These are phyloP conservation scores for Vanessa cardui DNA, from an alignment of 2,888 invertebrate genomes.

Conservation along the genomic window DNA sequence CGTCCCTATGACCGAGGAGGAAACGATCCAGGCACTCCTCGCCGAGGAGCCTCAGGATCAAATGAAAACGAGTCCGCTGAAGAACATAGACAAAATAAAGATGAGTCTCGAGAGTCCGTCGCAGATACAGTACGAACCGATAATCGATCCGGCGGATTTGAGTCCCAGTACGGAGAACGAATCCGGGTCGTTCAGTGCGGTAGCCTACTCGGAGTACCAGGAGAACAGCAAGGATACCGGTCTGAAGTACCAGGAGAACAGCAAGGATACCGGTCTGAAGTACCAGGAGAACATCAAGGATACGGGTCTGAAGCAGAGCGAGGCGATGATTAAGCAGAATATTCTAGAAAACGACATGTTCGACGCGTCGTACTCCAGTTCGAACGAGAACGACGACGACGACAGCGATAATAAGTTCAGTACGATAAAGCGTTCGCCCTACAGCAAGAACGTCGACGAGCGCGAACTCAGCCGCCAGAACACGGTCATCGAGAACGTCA, in stretches of 20 bases:
- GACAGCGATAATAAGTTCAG: slow-evolving; percentile 88
- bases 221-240: slow-evolving; percentile 57
- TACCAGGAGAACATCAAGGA: slow-evolving; percentile 58
- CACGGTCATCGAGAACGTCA: slow-evolving; percentile 78
- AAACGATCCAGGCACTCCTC: slow-evolving; percentile 46
- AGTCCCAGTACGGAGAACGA: slow-evolving; percentile 73
- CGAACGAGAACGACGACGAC: slow-evolving; percentile 82
- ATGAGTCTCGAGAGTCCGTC: slow-evolving; percentile 76
- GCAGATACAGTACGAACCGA: slow-evolving; percentile 78
- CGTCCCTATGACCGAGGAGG: slow-evolving; percentile 7
- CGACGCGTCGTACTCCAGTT: slow-evolving; percentile 77
- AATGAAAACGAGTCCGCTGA: slow-evolving; percentile 68
- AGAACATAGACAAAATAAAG: slow-evolving; percentile 79
- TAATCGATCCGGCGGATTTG: slow-evolving; percentile 72
- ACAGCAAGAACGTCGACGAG: slow-evolving; percentile 75
- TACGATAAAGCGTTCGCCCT: slow-evolving; percentile 87
- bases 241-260: slow-evolving; percentile 55
- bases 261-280: too few species aligned
- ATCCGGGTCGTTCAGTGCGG: slow-evolving; percentile 68
- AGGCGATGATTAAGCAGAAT: slow-evolving; percentile 80
- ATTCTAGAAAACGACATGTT: slow-evolving; percentile 80
- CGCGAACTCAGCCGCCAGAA: slow-evolving; percentile 69
- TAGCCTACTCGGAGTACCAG: slow-evolving; percentile 59
- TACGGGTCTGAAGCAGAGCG: slow-evolving; percentile 65
- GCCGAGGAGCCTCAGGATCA: slow-evolving; percentile 52